phyloP scores from a whole-genome alignment of 1,140 invertebrate genomes.

The Hesperophylax magnus region DNA sequence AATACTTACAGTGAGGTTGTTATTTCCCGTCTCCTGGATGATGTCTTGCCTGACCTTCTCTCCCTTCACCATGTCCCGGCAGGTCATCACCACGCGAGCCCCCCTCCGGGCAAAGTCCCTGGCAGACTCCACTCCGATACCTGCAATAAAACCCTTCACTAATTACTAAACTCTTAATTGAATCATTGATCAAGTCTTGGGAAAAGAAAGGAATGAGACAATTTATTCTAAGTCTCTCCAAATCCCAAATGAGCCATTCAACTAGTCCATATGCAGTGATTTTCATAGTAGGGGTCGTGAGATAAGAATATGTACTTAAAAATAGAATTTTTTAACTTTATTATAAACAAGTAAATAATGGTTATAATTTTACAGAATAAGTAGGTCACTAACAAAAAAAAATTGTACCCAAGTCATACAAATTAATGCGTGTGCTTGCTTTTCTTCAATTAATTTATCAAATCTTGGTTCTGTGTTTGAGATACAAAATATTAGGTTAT shows the following conservation, averaged over 20 bases:
- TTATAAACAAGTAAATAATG: no score
- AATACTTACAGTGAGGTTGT: conserved; percentile 65
- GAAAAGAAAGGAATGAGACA: neutral
- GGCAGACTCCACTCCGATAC: conserved; percentile 81
- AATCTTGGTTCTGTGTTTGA: no score
- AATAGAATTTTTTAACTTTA: no score
- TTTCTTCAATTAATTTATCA: no score
- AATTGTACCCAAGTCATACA: no score
- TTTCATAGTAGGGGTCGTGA: no score
- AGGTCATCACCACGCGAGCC: conserved; percentile 79
- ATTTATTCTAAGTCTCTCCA: neutral
- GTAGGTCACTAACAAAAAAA: no score
- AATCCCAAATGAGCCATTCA: neutral
- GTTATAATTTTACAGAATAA: no score
- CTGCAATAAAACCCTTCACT: conserved; percentile 60
- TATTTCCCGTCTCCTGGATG: conserved; percentile 61
- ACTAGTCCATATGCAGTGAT: neutral
- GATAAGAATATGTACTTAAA: no score
- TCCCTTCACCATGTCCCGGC: conserved; percentile 75
- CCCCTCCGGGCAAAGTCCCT: conserved; percentile 77
- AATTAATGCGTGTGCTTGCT: no score
- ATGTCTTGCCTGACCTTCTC: conserved; percentile 68
- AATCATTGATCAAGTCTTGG: neutral
- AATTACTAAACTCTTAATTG: neutral
- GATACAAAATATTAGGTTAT: no score